These are phyloP conservation scores for Vannuccia rotundouncinata DNA, from an alignment of 2,888 invertebrate species.

Conservation along the genomic window DNA sequence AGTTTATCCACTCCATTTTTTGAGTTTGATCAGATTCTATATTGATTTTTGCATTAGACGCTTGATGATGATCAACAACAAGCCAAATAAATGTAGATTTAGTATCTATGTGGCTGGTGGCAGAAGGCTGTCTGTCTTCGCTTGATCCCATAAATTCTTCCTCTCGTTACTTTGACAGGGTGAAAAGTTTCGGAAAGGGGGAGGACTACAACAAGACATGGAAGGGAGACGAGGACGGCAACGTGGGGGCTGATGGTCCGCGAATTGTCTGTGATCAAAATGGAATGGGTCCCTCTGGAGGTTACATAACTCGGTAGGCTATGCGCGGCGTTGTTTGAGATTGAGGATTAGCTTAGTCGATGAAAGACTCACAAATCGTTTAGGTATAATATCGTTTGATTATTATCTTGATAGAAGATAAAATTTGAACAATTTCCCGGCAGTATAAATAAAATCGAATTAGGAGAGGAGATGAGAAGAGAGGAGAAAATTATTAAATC, in stretches of 20 bases:
- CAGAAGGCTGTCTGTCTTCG: not conserved
- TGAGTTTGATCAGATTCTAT: not conserved
- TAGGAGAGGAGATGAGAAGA: too few relatives aligned
- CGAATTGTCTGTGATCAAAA: constrained; percentile 49
- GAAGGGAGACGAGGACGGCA: constrained; percentile 88
- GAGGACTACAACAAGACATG: constrained; percentile 83
- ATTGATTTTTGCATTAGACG: not conserved
- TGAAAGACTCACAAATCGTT: too few relatives aligned
- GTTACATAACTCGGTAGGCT: constrained; percentile 71
- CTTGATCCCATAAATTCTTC: not conserved
- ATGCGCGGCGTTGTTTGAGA: not conserved
- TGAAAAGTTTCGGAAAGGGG: constrained; percentile 60
- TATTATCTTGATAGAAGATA: too few relatives aligned
- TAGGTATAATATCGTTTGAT: too few relatives aligned
- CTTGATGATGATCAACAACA: too few relatives aligned
- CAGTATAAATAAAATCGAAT: too few relatives aligned
- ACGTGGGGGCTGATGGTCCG: constrained; percentile 65
- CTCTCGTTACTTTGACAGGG: not conserved
- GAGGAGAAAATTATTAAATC: too few relatives aligned
- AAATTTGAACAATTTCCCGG: too few relatives aligned
- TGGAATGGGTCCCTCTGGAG: constrained; percentile 61
- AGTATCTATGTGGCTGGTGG: too few relatives aligned
- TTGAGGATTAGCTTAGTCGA: not conserved
- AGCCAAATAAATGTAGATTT: too few relatives aligned
- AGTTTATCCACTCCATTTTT: not conserved